These are phyloP conservation scores for Platalea minor DNA, from an alignment of 2,797 vertebrate species.

Conservation along the genomic window DNA sequence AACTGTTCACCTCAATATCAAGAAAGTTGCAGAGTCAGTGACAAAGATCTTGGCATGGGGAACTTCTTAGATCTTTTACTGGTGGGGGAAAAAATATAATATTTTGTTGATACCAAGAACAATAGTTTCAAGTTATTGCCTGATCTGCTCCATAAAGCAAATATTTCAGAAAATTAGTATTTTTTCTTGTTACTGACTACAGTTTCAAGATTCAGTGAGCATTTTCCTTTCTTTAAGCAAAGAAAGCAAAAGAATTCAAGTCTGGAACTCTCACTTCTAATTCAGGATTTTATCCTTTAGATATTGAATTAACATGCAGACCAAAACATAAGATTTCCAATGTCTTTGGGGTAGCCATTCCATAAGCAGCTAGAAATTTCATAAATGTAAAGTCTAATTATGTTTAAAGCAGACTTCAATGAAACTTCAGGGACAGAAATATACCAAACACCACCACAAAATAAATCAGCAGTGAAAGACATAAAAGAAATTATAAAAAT, in stretches of 20 bases:
- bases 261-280: not conserved
- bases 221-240: not conserved
- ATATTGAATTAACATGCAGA: not conserved
- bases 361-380: not conserved
- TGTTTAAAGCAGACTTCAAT: not conserved
- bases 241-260: not conserved
- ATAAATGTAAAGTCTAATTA: not conserved
- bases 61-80: not conserved
- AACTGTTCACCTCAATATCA: not conserved
- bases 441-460: not conserved
- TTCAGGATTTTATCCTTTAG: not conserved
- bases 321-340: not conserved
- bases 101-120: not conserved
- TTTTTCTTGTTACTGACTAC: not conserved
- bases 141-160: not conserved
- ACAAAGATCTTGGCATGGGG: not conserved
- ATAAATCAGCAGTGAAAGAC: slow-evolving; percentile 9
- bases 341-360: not conserved
- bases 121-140: not conserved
- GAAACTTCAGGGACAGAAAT: slow-evolving; percentile 3
- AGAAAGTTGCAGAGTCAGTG: not conserved
- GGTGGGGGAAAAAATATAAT: not conserved
- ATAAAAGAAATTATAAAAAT: slow-evolving; percentile 32
- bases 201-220: not conserved
- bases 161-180: not conserved